phyloP scores from a whole-genome alignment of 2,888 invertebrate genomes.

The Cancer borealis region DNA sequence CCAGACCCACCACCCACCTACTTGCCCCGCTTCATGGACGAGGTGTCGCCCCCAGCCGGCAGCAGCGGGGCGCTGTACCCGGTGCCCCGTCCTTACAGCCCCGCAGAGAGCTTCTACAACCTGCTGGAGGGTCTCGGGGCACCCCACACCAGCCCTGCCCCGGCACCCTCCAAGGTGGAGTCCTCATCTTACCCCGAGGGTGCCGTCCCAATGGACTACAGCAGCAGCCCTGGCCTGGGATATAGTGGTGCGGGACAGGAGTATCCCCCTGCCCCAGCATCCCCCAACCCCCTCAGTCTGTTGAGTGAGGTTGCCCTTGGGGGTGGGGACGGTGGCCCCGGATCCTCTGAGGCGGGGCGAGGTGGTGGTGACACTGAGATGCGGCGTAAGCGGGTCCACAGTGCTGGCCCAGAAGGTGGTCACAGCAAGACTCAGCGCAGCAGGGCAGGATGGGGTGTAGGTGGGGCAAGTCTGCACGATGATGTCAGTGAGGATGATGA shows the following conservation, averaged over 20 bases:
- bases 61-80: conserved; percentile 63
- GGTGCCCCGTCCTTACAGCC: conserved; percentile 47
- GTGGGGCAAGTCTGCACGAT: not conserved
- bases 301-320: conserved; percentile 75
- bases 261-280: conserved; percentile 35
- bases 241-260: conserved; percentile 52
- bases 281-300: conserved; percentile 69
- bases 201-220: conserved; percentile 63
- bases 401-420: conserved; percentile 64
- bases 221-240: conserved; percentile 59
- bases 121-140: conserved; percentile 67
- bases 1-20: conserved; percentile 35
- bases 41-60: conserved; percentile 61
- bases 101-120: conserved; percentile 70
- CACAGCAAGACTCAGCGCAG: conserved; percentile 67
- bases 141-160: conserved; percentile 51
- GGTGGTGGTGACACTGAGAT: conserved; percentile 25
- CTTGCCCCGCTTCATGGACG: conserved; percentile 66
- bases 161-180: conserved; percentile 66
- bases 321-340: conserved; percentile 62
- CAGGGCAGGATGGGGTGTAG: conserved; percentile 47
- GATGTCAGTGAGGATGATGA: conserved; percentile 67
- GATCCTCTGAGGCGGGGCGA: not conserved
- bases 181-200: conserved; percentile 57
- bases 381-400: conserved; percentile 64